phyloP scores from a whole-genome alignment of 64 coral and sea anemone genomes.

The Porites australiensis region DNA sequence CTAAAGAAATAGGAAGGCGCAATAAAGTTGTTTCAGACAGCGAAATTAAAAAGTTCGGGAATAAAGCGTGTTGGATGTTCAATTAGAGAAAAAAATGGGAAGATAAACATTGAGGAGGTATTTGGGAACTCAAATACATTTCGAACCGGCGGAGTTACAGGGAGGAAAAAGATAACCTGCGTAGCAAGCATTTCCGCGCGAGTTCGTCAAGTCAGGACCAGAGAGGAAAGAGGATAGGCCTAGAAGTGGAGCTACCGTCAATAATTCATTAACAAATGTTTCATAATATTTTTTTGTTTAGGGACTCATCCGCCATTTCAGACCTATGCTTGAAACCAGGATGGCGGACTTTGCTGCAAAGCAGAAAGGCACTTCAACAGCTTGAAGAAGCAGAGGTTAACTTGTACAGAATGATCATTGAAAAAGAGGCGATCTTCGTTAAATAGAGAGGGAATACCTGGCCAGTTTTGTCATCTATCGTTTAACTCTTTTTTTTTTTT shows the following conservation, averaged over 20 bases:
- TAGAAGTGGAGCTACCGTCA: neutral
- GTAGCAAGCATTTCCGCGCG: too few relatives aligned
- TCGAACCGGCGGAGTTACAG: too few relatives aligned
- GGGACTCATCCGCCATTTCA: constrained; percentile 95
- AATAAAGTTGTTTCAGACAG: too few relatives aligned
- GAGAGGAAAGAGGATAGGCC: neutral
- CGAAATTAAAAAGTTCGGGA: neutral
- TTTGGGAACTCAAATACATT: too few relatives aligned
- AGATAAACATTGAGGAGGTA: too few relatives aligned
- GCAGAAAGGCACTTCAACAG: constrained; percentile 19
- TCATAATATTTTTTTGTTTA: neutral
- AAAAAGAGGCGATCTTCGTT: neutral
- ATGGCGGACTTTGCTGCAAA: constrained; percentile 86
- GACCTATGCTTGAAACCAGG: constrained; percentile 76
- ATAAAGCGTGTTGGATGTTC: neutral
- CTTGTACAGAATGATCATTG: neutral
- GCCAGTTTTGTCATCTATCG: neutral
- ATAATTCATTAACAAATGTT: neutral
- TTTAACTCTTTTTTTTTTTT: neutral
- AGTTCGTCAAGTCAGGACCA: too few relatives aligned
- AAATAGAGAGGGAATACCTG: neutral
- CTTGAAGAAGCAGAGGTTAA: neutral
- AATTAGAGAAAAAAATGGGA: too few relatives aligned
- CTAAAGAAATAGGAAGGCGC: too few relatives aligned
- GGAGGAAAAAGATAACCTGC: too few relatives aligned